Evolutionary conservation across 2,797 vertebrate species (phyloP), one percentile per base, ranked within the genome.

Genomic region (Rhinella marina): DNA sequence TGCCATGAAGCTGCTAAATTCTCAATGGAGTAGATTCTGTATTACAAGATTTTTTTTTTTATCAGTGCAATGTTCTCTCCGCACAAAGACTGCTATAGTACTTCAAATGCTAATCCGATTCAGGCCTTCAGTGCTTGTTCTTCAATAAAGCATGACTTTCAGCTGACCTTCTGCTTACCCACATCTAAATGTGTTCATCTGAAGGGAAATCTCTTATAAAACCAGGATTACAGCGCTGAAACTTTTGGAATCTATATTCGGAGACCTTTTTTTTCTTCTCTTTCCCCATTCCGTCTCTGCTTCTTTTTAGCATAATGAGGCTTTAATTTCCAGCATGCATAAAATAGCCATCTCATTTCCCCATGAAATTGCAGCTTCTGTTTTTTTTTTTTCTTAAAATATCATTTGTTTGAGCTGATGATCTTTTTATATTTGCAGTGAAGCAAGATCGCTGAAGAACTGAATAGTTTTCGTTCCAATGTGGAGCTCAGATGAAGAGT

Each of bases 81-180:
- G 23, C 80, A 78, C 70, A 86, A 82, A 86, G 84, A 83, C 84
- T 82, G 78, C 79, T 81, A 27, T 89, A 70, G 57, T 82, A 86
- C 88, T 89, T 86, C 84, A 89, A 86, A 89, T 86, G 80, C 84
- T 86, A 86, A 89, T 89, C 72, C 73, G 75, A 41, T 82, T 64
- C 79, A 86, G 80, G 72, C 84, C 88, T 86, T 89, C 80, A 79
- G 84, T 86, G 50, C 59, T 89, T 83, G 70, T 86, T 78, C 88
- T 89, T 89, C 84, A 86, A 82, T 89, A 86, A 76, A 76, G 72
- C 50, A 86, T 89, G 88, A 89, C 88, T 86, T 89, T 89, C 88
- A 89, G 48, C 52, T 89, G 84, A 89, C 88, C 88, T 89, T 89
- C 85, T 89, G 88, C 88, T 86, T 86, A 78, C 88, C 79, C 79